Base-by-base conservation (phyloP, 2,888 invertebrate species). In the Lasioglossum marginatum region DNA sequence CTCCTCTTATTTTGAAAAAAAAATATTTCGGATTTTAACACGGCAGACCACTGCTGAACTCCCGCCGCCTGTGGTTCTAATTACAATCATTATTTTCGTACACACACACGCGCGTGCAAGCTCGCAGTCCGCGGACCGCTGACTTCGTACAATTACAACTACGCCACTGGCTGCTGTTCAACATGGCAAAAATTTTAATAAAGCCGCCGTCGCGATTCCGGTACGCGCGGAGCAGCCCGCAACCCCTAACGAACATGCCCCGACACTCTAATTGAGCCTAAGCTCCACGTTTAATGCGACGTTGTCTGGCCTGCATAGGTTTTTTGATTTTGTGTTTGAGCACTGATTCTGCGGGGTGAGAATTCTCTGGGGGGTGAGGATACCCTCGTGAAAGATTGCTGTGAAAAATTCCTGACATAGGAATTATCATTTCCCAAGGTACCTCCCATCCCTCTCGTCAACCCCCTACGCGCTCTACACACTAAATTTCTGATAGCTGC, bases 131-230 rank as follows among this genome's bases (percentile, higher is more conserved):
- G 31, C 34, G 34, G 34, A 66, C 66, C 34, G 66, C 34, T 66
- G 66, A 66, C 66, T 66, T 34, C 19, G 19, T 66, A 66, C 66
- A 66, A 66, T 66, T 66, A 19, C 34, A 66, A 66, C 66, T 34
- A 34, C 66, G 8, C 66, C 19, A 19, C 66, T 34, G 66, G 66
- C 66, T 34, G 66, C 31, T 34, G 66, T 34, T 31, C 66, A 34
- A 34, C 66, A 66, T 34, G 34, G 66, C 34, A 66, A 66, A 66
- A 66, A 34, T 66, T 66, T 66, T 66, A 66, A 66, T 66, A 66
- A 66, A 66, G 34, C 66, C 60, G 60, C 31, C 19, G 66, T 31
- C 19, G 34, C 19, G 66, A 31, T 60, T 16, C 34, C 66, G 66
- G 16, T 66, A 31, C 8, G 8, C 66, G 8, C 8, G 34, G 16